Evolutionary conservation across 2,797 vertebrate species (phyloP).

Genomic region (Phataginus tetradactyla): DNA sequence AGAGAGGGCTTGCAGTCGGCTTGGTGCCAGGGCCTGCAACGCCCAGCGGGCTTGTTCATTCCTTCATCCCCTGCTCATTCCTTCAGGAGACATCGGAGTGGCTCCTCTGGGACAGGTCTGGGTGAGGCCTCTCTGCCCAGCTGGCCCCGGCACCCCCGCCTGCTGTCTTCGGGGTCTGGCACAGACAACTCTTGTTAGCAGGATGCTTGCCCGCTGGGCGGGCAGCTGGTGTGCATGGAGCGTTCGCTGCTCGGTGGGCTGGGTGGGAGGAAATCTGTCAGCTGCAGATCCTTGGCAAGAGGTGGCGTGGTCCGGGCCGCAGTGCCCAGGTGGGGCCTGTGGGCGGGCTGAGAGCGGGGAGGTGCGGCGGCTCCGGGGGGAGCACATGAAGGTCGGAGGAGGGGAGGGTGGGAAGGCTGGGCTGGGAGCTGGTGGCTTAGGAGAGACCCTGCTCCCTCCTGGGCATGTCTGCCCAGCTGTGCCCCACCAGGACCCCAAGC

Average conservation of each 20-base stretch:
- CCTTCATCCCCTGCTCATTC: no score
- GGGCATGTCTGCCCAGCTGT: background rate
- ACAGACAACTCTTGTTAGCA: background rate
- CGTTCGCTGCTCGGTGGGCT: rapidly evolving
- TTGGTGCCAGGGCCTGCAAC: no score
- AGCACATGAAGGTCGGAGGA: background rate
- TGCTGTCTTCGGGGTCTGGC: rapidly evolving
- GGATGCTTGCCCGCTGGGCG: rapidly evolving
- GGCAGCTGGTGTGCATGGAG: background rate
- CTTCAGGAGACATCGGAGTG: background rate
- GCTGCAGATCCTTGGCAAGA: background rate
- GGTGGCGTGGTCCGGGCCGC: rapidly evolving
- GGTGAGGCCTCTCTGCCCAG: background rate
- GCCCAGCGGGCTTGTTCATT: background rate
- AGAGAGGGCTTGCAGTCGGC: no score
- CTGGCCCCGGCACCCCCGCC: background rate
- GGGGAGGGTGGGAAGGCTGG: background rate
- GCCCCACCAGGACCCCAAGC: no score
- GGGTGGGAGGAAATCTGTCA: no score
- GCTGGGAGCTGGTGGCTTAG: background rate
- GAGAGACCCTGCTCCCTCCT: background rate
- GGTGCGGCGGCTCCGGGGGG: no score
- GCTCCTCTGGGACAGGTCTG: background rate
- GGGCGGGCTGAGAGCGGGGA: background rate
- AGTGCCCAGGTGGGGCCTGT: background rate